Conservation (phyloP, 2,888 invertebrate species). For the Zygaena filipendulae region DNA sequence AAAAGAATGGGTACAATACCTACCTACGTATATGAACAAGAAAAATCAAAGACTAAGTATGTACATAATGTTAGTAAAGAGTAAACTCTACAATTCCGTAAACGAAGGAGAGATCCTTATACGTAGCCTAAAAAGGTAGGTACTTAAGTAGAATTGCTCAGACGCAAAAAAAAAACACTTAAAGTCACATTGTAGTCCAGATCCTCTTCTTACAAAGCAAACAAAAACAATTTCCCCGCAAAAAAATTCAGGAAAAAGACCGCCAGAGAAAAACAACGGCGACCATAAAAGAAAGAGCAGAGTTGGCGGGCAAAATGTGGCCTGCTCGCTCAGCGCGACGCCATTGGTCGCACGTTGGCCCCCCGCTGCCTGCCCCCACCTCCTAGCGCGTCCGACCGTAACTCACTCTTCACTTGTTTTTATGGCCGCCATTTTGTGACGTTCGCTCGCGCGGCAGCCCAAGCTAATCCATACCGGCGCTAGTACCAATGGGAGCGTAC, state of each 20-base stretch:
- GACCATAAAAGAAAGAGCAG: slow-evolving; percentile 65
- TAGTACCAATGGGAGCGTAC: too few species aligned
- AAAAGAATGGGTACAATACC: not conserved
- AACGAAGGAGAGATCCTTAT: too few species aligned
- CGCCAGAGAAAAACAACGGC: slow-evolving; percentile 61
- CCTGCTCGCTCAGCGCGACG: slow-evolving; percentile 50
- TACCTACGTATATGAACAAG: slow-evolving; percentile 17
- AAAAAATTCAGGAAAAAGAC: slow-evolving; percentile 59
- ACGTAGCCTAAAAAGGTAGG: too few species aligned
- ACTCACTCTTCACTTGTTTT: slow-evolving; percentile 69
- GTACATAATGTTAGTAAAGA: too few species aligned
- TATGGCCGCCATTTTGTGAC: slow-evolving; percentile 69
- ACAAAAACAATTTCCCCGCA: slow-evolving; percentile 55
- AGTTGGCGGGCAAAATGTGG: slow-evolving; percentile 55
- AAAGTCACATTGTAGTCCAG: slow-evolving; percentile 49
- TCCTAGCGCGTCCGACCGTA: slow-evolving; percentile 40
- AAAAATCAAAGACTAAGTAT: slow-evolving; percentile 48
- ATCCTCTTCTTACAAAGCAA: slow-evolving; percentile 48
- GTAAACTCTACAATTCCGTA: too few species aligned
- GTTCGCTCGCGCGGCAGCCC: slow-evolving; percentile 58
- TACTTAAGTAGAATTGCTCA: too few species aligned
- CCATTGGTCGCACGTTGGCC: slow-evolving; percentile 43
- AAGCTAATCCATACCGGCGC: slow-evolving; percentile 50
- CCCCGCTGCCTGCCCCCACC: slow-evolving; percentile 23
- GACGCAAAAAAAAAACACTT: slow-evolving; percentile 41